phyloP scores from a whole-genome alignment of 2,888 invertebrate genomes.

The Pyrrhia umbra region DNA sequence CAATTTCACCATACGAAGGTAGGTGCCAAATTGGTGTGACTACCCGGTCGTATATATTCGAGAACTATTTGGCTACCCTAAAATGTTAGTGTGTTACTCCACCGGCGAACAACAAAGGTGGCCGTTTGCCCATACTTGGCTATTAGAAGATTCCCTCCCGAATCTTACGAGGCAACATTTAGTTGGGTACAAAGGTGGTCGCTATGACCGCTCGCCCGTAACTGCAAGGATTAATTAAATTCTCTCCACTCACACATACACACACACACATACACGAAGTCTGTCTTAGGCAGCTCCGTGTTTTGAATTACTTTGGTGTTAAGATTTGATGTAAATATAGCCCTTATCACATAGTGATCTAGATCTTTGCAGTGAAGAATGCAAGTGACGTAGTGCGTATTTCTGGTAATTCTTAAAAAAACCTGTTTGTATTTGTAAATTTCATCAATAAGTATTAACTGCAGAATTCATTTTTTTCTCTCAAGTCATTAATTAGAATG shows the following conservation, averaged over 20 bases:
- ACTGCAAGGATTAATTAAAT: constrained; percentile 79
- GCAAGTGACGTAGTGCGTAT: background rate
- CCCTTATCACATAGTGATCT: too few species aligned
- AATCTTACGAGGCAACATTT: constrained; percentile 60
- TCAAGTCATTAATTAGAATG: too few species aligned
- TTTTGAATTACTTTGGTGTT: constrained; percentile 40
- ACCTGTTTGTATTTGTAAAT: too few species aligned
- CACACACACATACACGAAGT: constrained; percentile 45
- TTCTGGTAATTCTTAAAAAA: too few species aligned
- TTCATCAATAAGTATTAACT: too few species aligned
- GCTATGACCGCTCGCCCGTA: constrained; percentile 68
- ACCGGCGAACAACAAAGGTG: constrained; percentile 44
- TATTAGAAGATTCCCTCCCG: constrained; percentile 56
- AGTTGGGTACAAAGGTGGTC: constrained; percentile 54
- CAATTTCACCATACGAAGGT: background rate
- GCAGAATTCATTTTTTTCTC: too few species aligned
- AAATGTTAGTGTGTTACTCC: constrained; percentile 2
- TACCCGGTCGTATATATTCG: constrained; percentile 27
- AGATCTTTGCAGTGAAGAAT: background rate
- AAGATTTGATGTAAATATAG: background rate
- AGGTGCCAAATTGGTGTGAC: background rate
- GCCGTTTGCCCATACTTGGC: constrained; percentile 19
- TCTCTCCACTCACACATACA: constrained; percentile 63
- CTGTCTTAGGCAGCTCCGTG: constrained; percentile 64
- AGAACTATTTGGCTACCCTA: constrained; percentile 19